These are phyloP conservation scores for Sinocyclocheilus grahami DNA, from an alignment of 2,113 vertebrate genomes.

Conservation along the genomic window DNA sequence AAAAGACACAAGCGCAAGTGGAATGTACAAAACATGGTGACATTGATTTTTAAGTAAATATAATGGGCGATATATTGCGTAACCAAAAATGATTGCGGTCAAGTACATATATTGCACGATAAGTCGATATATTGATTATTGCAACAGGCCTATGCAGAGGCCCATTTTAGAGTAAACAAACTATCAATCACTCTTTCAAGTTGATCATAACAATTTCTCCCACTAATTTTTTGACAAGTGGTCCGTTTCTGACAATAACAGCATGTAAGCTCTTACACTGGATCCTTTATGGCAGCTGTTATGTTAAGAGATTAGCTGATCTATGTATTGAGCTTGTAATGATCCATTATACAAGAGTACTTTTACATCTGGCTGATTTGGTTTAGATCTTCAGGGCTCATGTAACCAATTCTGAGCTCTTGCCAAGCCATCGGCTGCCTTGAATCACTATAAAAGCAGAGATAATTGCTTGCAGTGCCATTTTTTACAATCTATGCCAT, in stretches of 20 bases:
- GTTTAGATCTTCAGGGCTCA: constrained; percentile 17
- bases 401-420: neutral
- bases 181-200: too few species aligned
- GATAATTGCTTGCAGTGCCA: neutral
- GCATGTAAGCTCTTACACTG: neutral
- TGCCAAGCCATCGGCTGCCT: neutral
- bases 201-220: too few species aligned
- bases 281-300: neutral
- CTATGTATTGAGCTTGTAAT: neutral
- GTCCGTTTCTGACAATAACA: neutral
- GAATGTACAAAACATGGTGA: too few species aligned
- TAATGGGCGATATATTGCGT: too few species aligned
- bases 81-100: too few species aligned
- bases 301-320: constrained; percentile 8
- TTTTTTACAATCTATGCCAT: constrained; percentile 13
- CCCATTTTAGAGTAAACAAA: neutral
- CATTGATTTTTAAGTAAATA: too few species aligned
- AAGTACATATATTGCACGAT: too few species aligned
- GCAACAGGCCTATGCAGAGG: too few species aligned
- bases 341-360: constrained; percentile 13
- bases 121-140: too few species aligned
- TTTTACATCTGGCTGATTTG: constrained; percentile 27
- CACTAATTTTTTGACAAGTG: neutral
- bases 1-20: too few species aligned
- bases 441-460: constrained; percentile 3